Conservation (phyloP, 2,113 vertebrate species). For the Myiozetetes cayanensis region DNA sequence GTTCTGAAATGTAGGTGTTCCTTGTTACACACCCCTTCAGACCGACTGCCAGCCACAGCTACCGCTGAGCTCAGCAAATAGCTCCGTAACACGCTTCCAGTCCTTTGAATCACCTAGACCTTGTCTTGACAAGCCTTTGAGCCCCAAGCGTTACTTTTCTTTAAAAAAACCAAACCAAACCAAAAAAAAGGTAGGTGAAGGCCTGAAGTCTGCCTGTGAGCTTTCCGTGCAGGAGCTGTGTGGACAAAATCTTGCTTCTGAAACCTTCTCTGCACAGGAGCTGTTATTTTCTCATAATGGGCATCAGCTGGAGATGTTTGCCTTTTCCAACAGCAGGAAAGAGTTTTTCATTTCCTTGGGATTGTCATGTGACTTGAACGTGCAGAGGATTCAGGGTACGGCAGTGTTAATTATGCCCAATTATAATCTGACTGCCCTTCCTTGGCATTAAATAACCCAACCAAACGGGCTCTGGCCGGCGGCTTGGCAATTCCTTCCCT, state of each 20-base stretch:
- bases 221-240: not conserved
- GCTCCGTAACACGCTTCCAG: not conserved
- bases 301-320: constrained; percentile 15
- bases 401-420: constrained; percentile 32
- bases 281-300: not conserved
- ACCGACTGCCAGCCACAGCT: not conserved
- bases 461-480: not conserved
- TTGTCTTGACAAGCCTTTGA: not conserved
- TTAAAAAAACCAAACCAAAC: not conserved
- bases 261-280: not conserved
- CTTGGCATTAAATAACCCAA: constrained; percentile 19
- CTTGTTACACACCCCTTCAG: not conserved
- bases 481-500: not conserved
- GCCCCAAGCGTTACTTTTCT: not conserved
- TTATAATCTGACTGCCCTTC: constrained; percentile 60
- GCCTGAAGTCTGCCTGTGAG: not conserved
- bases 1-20: not conserved
- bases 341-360: constrained; percentile 49
- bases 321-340: constrained; percentile 23
- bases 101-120: not conserved
- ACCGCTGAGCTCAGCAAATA: not conserved
- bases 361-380: constrained; percentile 2
- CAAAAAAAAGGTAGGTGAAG: not conserved
- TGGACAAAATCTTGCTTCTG: not conserved
- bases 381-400: not conserved